These are phyloP conservation scores for Microtus oregoni DNA, from an alignment of 2,113 vertebrate genomes.

Conservation along the genomic window DNA sequence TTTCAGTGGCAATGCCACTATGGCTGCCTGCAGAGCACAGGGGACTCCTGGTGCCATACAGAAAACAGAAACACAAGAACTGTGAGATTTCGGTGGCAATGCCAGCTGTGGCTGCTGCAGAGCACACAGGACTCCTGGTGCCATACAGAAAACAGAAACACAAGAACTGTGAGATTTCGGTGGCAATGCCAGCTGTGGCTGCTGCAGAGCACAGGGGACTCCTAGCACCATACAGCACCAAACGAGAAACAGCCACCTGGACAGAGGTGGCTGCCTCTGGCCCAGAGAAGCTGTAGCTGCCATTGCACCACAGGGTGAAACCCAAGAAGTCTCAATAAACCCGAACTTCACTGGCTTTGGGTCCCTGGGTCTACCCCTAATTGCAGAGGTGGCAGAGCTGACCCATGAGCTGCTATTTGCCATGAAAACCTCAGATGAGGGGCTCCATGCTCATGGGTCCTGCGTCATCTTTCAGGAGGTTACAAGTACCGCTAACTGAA, in stretches of 20 bases:
- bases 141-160: not conserved
- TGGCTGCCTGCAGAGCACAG: not conserved
- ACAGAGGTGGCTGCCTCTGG: not conserved
- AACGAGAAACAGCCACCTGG: rapidly evolving
- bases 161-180: not conserved
- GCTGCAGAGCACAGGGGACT: not conserved
- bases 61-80: not conserved
- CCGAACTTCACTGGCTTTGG: not conserved
- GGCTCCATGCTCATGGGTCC: rapidly evolving
- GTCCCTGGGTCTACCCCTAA: not conserved
- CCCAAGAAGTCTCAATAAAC: too few relatives aligned
- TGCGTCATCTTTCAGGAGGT: not conserved
- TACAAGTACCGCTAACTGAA: not conserved
- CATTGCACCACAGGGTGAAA: not conserved
- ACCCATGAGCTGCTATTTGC: not conserved
- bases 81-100: not conserved
- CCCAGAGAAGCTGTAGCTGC: not conserved
- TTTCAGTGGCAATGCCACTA: not conserved
- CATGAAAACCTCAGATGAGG: not conserved
- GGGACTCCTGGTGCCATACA: not conserved
- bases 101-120: not conserved
- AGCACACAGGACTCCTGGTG: not conserved
- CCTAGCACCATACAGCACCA: not conserved
- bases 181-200: too few relatives aligned
- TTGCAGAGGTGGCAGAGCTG: not conserved